Conservation (phyloP, 1,140 invertebrate genomes). For the Heliconius congener region DNA sequence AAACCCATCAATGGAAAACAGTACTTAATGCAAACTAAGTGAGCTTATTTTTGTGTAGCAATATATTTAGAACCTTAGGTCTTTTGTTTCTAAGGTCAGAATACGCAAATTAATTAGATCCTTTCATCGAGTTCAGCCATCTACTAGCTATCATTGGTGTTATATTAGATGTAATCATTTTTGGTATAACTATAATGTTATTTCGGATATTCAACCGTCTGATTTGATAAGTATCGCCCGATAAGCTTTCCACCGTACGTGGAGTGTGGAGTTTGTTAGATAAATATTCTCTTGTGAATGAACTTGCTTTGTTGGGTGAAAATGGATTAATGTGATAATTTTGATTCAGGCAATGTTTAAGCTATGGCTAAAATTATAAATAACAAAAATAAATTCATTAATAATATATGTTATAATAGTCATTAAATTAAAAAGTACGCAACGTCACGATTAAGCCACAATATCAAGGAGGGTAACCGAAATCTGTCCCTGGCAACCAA, state of each 20-base stretch:
- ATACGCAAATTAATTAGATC: conserved; percentile 39
- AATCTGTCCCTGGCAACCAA: too few relatives aligned
- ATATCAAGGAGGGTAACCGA: too few relatives aligned
- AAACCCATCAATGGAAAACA: conserved; percentile 16
- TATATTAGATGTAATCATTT: conserved; percentile 25
- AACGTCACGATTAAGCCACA: too few relatives aligned
- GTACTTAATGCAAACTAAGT: not conserved
- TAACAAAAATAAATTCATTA: too few relatives aligned
- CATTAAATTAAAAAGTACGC: too few relatives aligned
- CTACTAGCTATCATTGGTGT: conserved; percentile 27
- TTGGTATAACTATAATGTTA: conserved; percentile 17
- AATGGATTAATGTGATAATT: too few relatives aligned
- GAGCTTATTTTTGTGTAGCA: not conserved
- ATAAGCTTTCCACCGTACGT: not conserved
- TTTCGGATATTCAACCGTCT: not conserved
- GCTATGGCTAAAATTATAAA: too few relatives aligned
- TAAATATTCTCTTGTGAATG: not conserved
- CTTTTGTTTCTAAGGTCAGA: conserved; percentile 17
- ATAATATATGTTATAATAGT: too few relatives aligned
- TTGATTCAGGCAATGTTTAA: too few relatives aligned
- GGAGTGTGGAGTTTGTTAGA: not conserved
- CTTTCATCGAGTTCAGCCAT: conserved; percentile 38
- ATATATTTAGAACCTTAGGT: not conserved
- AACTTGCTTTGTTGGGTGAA: not conserved
- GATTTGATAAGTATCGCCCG: conserved; percentile 1